phyloP scores from a whole-genome alignment of 2,113 vertebrate genomes.

The Aegypius monachus region DNA sequence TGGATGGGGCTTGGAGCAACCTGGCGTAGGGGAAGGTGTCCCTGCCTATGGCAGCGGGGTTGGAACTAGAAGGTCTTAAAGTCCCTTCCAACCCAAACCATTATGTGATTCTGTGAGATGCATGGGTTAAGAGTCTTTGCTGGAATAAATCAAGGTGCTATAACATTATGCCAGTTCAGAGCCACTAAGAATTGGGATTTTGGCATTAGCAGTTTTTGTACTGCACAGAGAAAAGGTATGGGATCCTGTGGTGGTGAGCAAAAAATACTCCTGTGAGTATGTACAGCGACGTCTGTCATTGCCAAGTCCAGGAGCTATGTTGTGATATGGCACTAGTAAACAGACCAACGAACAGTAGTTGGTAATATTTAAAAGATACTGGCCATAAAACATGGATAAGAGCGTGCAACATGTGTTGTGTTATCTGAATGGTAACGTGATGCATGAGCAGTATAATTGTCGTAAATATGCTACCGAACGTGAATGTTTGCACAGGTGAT shows the following conservation, averaged over 20 bases:
- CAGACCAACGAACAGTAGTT: neutral
- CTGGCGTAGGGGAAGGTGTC: too few species aligned
- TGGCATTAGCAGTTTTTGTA: neutral
- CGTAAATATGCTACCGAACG: accelerated
- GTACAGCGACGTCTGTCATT: neutral
- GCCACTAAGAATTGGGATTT: neutral
- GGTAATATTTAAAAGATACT: neutral
- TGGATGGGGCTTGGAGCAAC: too few species aligned
- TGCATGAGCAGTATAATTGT: neutral
- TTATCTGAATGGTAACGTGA: neutral
- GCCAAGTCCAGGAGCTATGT: neutral
- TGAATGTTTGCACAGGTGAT: neutral
- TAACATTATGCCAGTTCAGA: neutral
- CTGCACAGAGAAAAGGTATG: neutral
- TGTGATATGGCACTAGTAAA: neutral
- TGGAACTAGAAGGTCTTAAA: too few species aligned
- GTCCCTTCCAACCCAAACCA: too few species aligned
- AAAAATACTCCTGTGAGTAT: neutral
- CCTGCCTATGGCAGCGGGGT: too few species aligned
- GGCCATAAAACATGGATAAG: neutral
- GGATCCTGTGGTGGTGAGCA: neutral
- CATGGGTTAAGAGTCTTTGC: neutral
- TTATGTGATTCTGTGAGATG: neutral
- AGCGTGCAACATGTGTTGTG: neutral
- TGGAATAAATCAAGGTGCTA: neutral